phyloP scores from a whole-genome alignment of 2,797 vertebrate species.

The Limosa lapponica region DNA sequence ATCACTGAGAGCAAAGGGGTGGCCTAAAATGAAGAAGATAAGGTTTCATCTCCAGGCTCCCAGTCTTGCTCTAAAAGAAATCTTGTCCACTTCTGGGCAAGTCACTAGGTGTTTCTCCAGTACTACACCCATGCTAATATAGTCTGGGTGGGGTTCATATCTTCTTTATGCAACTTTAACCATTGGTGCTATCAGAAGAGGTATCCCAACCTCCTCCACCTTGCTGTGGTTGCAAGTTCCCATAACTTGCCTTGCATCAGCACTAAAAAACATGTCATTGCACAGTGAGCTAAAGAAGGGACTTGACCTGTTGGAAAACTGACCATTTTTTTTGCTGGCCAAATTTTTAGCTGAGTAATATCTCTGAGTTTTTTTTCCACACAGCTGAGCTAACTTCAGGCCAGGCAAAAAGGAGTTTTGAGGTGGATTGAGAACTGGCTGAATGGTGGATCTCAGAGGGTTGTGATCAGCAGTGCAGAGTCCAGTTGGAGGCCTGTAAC shows the following conservation, averaged over 20 bases:
- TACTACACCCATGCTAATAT: not conserved
- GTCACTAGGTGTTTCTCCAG: accelerated
- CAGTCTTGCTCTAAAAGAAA: not conserved
- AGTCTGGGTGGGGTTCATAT: not conserved
- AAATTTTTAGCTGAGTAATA: not conserved
- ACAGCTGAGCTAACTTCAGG: not conserved
- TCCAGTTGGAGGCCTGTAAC: not conserved
- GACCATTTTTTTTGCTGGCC: not conserved
- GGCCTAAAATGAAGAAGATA: not conserved
- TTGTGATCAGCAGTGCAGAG: not conserved
- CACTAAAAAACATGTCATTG: not conserved
- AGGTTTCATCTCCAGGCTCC: not conserved
- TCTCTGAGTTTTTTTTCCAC: not conserved
- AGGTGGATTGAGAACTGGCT: not conserved
- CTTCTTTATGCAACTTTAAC: not conserved
- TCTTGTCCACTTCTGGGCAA: not conserved
- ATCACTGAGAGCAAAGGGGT: not conserved
- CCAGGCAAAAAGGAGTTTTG: not conserved
- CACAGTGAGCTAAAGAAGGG: not conserved
- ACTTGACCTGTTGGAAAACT: not conserved
- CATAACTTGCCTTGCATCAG: not conserved
- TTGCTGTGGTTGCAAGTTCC: not conserved
- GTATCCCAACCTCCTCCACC: not conserved
- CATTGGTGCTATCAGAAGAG: not conserved
- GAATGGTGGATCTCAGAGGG: not conserved